These are phyloP conservation scores for Tenebrio molitor DNA, from an alignment of 1,140 invertebrate species.

Conservation along the genomic window DNA sequence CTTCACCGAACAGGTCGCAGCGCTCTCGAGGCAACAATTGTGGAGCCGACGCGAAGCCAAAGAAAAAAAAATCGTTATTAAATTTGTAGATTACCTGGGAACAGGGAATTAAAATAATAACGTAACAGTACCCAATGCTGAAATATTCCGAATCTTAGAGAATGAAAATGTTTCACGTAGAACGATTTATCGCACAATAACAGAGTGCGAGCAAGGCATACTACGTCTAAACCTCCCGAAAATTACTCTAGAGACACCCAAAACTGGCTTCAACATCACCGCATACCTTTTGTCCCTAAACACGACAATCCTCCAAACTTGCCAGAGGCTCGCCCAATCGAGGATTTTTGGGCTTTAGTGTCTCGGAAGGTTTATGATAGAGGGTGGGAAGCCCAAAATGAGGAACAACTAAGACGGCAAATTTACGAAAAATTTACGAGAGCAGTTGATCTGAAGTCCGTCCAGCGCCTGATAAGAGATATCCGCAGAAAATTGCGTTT, in stretches of 20 bases:
- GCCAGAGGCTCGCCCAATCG: neutral
- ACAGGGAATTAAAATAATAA: too few relatives aligned
- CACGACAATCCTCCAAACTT: neutral
- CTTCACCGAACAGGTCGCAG: too few relatives aligned
- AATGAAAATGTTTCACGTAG: neutral
- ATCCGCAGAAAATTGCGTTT: neutral
- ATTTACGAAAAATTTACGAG: neutral
- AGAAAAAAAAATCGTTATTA: too few relatives aligned
- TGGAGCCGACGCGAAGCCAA: too few relatives aligned
- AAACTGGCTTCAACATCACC: neutral
- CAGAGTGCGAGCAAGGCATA: neutral
- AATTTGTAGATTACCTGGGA: too few relatives aligned
- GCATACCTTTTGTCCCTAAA: neutral
- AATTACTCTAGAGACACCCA: neutral
- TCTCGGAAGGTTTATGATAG: slow-evolving; percentile 2
- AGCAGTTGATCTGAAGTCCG: neutral
- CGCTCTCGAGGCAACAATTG: too few relatives aligned
- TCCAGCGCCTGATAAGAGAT: neutral
- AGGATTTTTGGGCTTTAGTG: neutral
- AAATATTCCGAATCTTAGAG: neutral
- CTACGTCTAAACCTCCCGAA: neutral
- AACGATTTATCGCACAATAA: neutral
- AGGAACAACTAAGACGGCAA: neutral
- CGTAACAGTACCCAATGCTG: neutral
- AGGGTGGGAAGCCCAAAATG: slow-evolving; percentile 6